phyloP scores from a whole-genome alignment of 2,888 invertebrate genomes.

The Drosophila mercatorum region DNA sequence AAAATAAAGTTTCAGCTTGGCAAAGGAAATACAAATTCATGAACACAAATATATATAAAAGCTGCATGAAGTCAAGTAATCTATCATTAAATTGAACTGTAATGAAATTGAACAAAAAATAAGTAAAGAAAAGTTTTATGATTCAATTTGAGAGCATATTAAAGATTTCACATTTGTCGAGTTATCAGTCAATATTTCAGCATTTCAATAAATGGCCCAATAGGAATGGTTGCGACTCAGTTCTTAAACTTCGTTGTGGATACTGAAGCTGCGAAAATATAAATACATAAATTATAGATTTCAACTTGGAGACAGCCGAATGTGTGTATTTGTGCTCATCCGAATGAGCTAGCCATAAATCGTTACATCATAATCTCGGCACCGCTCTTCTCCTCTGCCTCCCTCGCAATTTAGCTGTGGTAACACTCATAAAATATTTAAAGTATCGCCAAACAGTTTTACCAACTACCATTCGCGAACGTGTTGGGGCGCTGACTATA shows the following conservation, averaged over 20 bases:
- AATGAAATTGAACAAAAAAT: neutral
- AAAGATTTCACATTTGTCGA: neutral
- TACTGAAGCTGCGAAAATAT: slow-evolving; percentile 13
- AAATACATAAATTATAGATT: slow-evolving; percentile 46
- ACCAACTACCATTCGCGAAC: slow-evolving; percentile 41
- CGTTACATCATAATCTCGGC: slow-evolving; percentile 67
- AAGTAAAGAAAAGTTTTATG: neutral
- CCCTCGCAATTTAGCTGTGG: slow-evolving; percentile 11
- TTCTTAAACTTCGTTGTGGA: slow-evolving; percentile 13
- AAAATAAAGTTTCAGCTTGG: slow-evolving; percentile 15
- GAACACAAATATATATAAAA: neutral
- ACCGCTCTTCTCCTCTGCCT: neutral
- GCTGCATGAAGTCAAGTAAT: neutral
- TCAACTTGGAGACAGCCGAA: slow-evolving; percentile 41
- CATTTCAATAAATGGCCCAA: neutral
- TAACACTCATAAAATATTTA: slow-evolving; percentile 58
- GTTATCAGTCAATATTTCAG: neutral
- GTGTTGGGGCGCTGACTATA: slow-evolving; percentile 16
- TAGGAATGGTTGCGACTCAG: neutral
- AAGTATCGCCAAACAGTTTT: slow-evolving; percentile 64
- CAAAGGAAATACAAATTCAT: slow-evolving; percentile 10
- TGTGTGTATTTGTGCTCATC: slow-evolving; percentile 61
- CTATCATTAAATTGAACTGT: neutral
- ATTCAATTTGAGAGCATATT: neutral
- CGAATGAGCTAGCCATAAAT: slow-evolving; percentile 62